phyloP scores from a whole-genome alignment of 2,888 invertebrate species.

The Acleris holmiana region DNA sequence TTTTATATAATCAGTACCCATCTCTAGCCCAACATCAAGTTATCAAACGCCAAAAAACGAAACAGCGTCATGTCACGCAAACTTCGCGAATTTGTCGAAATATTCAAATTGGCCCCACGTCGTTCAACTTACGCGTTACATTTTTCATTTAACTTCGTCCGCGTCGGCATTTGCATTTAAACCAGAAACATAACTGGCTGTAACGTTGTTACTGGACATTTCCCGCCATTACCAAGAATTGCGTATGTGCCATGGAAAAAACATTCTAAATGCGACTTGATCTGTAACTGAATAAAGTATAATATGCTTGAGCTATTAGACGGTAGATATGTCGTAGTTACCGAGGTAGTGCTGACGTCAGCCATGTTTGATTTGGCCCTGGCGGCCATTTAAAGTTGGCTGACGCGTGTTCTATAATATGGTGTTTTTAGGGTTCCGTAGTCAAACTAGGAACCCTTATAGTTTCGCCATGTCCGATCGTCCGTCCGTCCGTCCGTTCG shows the following conservation, averaged over 20 bases:
- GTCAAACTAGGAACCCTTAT: too few species aligned
- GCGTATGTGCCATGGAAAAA: too few species aligned
- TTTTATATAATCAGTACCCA: too few species aligned
- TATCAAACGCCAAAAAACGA: not conserved
- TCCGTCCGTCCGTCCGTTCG: too few species aligned
- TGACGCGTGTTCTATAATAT: not conserved
- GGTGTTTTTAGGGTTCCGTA: too few species aligned
- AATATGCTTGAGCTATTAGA: too few species aligned
- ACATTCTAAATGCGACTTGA: too few species aligned
- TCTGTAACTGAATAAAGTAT: too few species aligned
- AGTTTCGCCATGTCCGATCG: too few species aligned
- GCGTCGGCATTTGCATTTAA: conserved; percentile 32
- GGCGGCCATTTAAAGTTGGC: not conserved
- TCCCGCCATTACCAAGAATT: not conserved
- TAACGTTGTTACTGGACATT: conserved; percentile 17
- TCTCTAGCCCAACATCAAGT: not conserved
- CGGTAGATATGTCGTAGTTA: too few species aligned
- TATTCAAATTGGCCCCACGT: conserved; percentile 19
- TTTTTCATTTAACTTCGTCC: conserved; percentile 37
- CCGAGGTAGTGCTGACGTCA: not conserved
- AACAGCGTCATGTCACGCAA: not conserved
- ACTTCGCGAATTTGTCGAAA: conserved; percentile 12
- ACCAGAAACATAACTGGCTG: conserved; percentile 22
- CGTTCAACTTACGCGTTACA: conserved; percentile 24
- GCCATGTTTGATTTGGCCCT: not conserved